Evolutionary conservation across 2,113 vertebrate species (phyloP).

Genomic region (Phyllostomus hastatus): DNA sequence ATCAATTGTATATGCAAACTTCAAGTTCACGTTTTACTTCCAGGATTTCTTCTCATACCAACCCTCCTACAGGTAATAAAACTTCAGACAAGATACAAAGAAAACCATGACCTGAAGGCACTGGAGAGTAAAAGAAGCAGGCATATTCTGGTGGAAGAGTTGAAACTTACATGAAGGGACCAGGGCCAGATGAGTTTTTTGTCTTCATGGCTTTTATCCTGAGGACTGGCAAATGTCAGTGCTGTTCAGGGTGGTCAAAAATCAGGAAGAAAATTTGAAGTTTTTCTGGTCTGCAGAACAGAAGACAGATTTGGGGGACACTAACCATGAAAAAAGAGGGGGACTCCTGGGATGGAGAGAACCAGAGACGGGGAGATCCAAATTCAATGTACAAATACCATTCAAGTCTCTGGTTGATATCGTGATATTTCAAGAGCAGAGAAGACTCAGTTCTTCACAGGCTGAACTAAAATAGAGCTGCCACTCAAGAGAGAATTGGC

Average conservation of each 20-base stretch:
- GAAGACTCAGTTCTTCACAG: neutral
- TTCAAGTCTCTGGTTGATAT: neutral
- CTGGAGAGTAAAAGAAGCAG: neutral
- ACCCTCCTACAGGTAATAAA: neutral
- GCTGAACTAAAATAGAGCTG: neutral
- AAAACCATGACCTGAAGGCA: neutral
- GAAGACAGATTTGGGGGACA: neutral
- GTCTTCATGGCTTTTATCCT: neutral
- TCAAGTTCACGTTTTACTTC: neutral
- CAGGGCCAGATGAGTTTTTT: neutral
- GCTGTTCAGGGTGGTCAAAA: neutral
- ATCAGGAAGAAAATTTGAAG: neutral
- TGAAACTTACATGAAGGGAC: neutral
- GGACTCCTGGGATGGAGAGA: neutral
- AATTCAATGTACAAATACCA: neutral
- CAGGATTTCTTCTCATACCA: neutral
- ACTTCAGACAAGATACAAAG: neutral
- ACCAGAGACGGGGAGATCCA: neutral
- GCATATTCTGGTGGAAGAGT: neutral
- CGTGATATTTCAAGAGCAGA: neutral
- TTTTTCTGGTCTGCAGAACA: neutral
- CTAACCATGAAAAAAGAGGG: neutral
- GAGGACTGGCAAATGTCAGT: neutral
- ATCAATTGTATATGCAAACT: neutral
- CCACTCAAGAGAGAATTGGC: neutral